Base-by-base conservation (phyloP, 2,113 vertebrate genomes). In the Heliornis fulica region DNA sequence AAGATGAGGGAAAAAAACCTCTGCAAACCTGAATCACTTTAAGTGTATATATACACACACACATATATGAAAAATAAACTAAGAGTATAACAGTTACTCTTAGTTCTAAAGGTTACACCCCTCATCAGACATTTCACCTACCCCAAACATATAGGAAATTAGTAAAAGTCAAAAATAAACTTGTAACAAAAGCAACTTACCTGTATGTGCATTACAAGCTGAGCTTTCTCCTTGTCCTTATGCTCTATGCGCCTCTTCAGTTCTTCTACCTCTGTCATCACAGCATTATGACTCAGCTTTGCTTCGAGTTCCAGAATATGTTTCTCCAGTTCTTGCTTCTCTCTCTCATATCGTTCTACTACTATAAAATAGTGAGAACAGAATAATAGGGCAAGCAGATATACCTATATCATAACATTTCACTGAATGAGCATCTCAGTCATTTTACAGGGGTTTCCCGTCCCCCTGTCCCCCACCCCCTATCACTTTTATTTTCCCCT, bases 181-280 rank as follows among this genome's bases (percentile, higher is more conserved):
- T 21, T 46, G 21, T 46, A 45, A 38, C 6, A 28, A 78, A 46
- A 59, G 13, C 25, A 74, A 48, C 46, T 97, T 94, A 99, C 99
- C 98, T 99, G 98, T 56, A 99, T 90, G 76, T 98, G 98, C 60
- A 96, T 93, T 51, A 97, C 83, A 91, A 99, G 98, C 57, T 98
- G 98, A 29, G 97, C 92, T 89, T 96, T 98, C 97, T 99, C 99
- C 83, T 97, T 98, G 93, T 99, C 99, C 87, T 98, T 99, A 57
- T 36, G 90, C 17, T 99, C 98, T 94, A 99, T 54, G 69, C 97
- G 97, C 83, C 96, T 98, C 95, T 97, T 99, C 36, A 98, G 95
- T 38, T 99, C 99, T 69, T 99, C 98, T 13, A 98, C 97, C 83
- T 99, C 99, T 34, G 98, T 97, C 28, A 97, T 96, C 65, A 98